Base-by-base conservation (phyloP, 1,140 invertebrate species). In the Hylaeus volcanicus region DNA sequence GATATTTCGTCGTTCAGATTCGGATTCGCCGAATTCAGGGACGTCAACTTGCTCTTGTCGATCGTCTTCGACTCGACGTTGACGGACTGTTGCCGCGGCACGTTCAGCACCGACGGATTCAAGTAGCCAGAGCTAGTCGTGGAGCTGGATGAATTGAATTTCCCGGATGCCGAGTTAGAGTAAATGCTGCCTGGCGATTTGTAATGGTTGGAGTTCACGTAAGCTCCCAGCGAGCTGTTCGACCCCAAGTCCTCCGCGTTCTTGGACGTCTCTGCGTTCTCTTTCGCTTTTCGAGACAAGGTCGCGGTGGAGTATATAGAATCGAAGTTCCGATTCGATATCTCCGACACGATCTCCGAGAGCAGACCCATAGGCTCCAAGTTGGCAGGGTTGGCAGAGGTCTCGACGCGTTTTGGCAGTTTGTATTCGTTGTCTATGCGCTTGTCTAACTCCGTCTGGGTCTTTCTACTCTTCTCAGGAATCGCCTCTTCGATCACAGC, bases 331-430 rank as follows among this genome's bases (percentile, higher is more conserved):
- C 97, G 93, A 81, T 96, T 96, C 84, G 97, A 96, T 70, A 98
- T 97, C 92, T 98, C 97, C 12, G 95, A 96, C 0, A 98, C 97
- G 69, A 98, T 98, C 91, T 98, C 97, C 5, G 96, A 96, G 0
- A 98, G 89, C 9, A 98, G 58, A 0, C 96, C 96, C 92, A 96
- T 94, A 72, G 94, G 95, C 60, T 96, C 95, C 6, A 68, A 3
- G 15, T 94, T 94, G 26, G 93, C 93, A 3, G 93, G 93, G 77
- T 93, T 93, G 69, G 79, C 1, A 3, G 88, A 85, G 60, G 93
- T 82, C 85, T 89, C 92, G 12, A 94, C 92, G 0, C 73, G 91
- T 88, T 94, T 95, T 0, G 95, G 94, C 4, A 94, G 92, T 74
- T 94, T 94, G 80, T 95, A 94, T 41, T 94, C 94, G 70, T 89